These are phyloP conservation scores for Ophiodon elongatus DNA, from an alignment of 2,113 vertebrate species.

Conservation along the genomic window DNA sequence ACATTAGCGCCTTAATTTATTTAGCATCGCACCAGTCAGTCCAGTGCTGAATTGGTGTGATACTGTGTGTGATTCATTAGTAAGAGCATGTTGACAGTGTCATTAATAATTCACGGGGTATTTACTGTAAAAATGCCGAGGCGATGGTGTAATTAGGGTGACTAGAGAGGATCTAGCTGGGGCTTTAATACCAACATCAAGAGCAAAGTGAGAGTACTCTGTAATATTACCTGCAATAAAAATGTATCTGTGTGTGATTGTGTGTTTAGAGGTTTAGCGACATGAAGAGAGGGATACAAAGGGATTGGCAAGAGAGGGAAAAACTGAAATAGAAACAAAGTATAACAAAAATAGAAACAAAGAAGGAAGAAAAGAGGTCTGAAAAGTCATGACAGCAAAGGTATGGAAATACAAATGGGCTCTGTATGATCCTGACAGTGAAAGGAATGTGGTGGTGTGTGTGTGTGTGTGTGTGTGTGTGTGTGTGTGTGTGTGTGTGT, in stretches of 20 bases:
- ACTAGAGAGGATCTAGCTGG: conserved; percentile 42
- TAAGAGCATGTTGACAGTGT: conserved; percentile 57
- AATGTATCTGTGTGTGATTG: not conserved
- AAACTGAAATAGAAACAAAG: conserved; percentile 15
- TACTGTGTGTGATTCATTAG: conserved; percentile 48
- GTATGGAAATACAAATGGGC: conserved; percentile 6
- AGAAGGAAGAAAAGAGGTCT: not conserved
- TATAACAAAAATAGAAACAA: conserved; percentile 3
- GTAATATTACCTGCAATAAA: conserved; percentile 39
- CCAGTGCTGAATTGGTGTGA: conserved; percentile 39
- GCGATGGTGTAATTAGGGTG: conserved; percentile 53
- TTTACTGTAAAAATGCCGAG: conserved; percentile 59
- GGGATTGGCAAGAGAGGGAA: not conserved
- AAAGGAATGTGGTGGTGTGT: not conserved
- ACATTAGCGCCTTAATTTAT: conserved; percentile 46
- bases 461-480: conserved; percentile 25
- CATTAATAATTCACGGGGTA: conserved; percentile 70
- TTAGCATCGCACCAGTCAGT: conserved; percentile 47
- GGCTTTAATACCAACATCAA: conserved; percentile 38
- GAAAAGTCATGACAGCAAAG: conserved; percentile 12
- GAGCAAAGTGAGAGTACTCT: conserved; percentile 45
- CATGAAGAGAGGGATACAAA: not conserved
- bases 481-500: conserved; percentile 26
- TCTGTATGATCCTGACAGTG: not conserved
- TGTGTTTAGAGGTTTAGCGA: not conserved